phyloP scores from a whole-genome alignment of 2,797 vertebrate genomes.

The Ataeniobius toweri region DNA sequence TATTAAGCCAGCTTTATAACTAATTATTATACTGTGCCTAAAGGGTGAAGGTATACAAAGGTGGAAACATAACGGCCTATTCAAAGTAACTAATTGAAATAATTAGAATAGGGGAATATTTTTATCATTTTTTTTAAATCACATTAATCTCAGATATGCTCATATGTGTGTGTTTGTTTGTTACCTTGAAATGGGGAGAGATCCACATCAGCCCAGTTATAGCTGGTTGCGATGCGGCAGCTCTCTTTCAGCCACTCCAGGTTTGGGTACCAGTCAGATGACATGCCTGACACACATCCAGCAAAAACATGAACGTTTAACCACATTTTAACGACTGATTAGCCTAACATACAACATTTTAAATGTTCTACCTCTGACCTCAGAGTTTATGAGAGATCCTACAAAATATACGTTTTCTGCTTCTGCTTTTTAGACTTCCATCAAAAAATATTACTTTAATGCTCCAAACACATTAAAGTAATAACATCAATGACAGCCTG shows the following conservation, averaged over 20 bases:
- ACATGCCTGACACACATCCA: slow-evolving; percentile 63
- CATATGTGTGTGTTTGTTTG: slow-evolving; percentile 15
- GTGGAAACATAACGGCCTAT: slow-evolving; percentile 58
- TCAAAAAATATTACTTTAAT: not conserved
- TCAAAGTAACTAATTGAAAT: slow-evolving; percentile 61
- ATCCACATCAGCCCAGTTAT: slow-evolving; percentile 90
- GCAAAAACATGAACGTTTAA: not conserved
- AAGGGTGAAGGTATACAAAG: slow-evolving; percentile 49
- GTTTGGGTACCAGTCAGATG: slow-evolving; percentile 87
- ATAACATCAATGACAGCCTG: not conserved
- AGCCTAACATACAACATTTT: not conserved
- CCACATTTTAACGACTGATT: not conserved
- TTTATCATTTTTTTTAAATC: slow-evolving; percentile 31
- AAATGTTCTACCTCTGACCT: not conserved
- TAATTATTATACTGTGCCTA: slow-evolving; percentile 61
- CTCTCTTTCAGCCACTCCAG: slow-evolving; percentile 89
- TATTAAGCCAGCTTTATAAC: slow-evolving; percentile 65
- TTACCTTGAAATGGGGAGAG: slow-evolving; percentile 83
- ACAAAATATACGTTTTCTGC: not conserved
- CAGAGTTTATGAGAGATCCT: not conserved
- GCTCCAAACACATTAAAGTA: not conserved
- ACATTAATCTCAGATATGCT: slow-evolving; percentile 33
- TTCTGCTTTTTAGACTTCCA: not conserved
- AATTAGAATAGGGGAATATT: slow-evolving; percentile 22
- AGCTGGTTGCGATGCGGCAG: slow-evolving; percentile 88